phyloP scores from a whole-genome alignment of 64 coral and sea anemone species.

The Hydrozoanthus tunicans region DNA sequence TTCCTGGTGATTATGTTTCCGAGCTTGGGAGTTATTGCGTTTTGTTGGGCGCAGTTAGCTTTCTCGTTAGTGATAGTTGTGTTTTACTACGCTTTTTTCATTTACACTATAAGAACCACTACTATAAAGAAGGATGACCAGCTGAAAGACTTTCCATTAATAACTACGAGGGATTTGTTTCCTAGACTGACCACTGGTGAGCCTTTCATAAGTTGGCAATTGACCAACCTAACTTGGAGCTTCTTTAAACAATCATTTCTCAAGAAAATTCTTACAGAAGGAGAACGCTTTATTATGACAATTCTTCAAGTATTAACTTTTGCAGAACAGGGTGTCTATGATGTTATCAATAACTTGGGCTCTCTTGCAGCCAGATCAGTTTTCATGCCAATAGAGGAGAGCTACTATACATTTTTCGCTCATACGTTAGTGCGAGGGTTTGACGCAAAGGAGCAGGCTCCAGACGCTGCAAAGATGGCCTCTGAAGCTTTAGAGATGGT shows the following conservation, averaged over 20 bases:
- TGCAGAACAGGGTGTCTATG: slow-evolving; percentile 97
- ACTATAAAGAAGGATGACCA: not conserved
- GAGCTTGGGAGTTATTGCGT: slow-evolving; percentile 81
- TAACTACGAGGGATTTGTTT: slow-evolving; percentile 74
- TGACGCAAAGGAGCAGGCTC: slow-evolving; percentile 65
- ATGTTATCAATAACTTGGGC: slow-evolving; percentile 90
- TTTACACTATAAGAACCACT: slow-evolving; percentile 49
- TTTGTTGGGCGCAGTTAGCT: slow-evolving; percentile 88
- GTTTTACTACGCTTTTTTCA: slow-evolving; percentile 87
- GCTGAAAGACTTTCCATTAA: slow-evolving; percentile 78
- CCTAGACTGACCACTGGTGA: slow-evolving; percentile 47
- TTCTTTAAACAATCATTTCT: slow-evolving; percentile 96
- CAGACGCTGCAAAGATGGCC: slow-evolving; percentile 68
- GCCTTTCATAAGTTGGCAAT: slow-evolving; percentile 66
- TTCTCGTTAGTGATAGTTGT: slow-evolving; percentile 77
- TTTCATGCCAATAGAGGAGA: slow-evolving; percentile 97
- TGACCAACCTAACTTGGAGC: slow-evolving; percentile 88
- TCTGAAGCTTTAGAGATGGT: slow-evolving; percentile 82
- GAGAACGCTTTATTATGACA: slow-evolving; percentile 97
- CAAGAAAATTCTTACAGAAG: slow-evolving; percentile 94
- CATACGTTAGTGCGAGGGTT: slow-evolving; percentile 68
- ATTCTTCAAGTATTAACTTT: slow-evolving; percentile 90
- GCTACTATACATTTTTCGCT: slow-evolving; percentile 94
- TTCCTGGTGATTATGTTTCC: slow-evolving; percentile 74
- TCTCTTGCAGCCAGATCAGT: slow-evolving; percentile 87